Conservation (phyloP, 2,888 invertebrate genomes). For the Euphydryas editha region DNA sequence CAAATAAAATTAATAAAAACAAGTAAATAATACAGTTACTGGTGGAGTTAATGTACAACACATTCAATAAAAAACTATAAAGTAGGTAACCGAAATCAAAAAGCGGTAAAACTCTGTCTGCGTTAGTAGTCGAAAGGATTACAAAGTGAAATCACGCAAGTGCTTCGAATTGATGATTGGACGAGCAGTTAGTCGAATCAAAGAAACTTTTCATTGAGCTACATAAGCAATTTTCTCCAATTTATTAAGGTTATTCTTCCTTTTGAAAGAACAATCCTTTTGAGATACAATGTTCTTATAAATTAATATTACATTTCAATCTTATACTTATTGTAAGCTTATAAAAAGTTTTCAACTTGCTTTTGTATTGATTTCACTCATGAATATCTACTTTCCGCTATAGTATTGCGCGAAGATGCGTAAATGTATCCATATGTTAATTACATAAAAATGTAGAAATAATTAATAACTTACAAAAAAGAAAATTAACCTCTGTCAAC, state of each 20-base stretch:
- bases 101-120: constrained; percentile 14
- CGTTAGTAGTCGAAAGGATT: constrained; percentile 23
- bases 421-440: too few relatives aligned
- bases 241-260: constrained; percentile 1
- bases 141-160: constrained; percentile 42
- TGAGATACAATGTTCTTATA: not conserved
- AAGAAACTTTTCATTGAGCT: constrained; percentile 8
- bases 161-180: constrained; percentile 41
- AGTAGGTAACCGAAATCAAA: constrained; percentile 15
- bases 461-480: too few relatives aligned
- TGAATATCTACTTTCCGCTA: too few relatives aligned
- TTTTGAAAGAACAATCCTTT: not conserved
- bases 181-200: constrained; percentile 30
- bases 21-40: too few relatives aligned
- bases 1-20: too few relatives aligned
- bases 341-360: too few relatives aligned
- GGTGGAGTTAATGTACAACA: not conserved
- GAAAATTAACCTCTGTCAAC: too few relatives aligned
- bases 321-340: too few relatives aligned
- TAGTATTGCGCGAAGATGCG: too few relatives aligned
- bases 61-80: not conserved
- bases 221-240: constrained; percentile 13
- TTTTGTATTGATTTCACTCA: too few relatives aligned
- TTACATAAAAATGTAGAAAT: too few relatives aligned
- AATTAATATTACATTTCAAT: too few relatives aligned